Conservation (phyloP, 2,888 invertebrate species). For the Conus canariensis region DNA sequence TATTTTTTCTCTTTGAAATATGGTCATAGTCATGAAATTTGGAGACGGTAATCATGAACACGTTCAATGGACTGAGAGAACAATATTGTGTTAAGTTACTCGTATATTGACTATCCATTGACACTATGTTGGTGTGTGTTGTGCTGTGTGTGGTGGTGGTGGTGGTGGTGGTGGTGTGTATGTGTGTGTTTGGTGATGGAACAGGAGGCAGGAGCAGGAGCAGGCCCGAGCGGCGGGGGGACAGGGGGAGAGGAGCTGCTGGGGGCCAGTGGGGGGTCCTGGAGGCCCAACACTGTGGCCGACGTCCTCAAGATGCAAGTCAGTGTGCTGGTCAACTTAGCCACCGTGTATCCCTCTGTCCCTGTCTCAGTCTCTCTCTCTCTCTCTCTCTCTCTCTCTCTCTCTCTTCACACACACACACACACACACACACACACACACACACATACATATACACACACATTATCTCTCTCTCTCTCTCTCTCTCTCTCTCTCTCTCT, state of each 20-base stretch:
- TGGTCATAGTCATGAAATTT: too few species aligned
- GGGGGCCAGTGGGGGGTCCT: conserved; percentile 42
- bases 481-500: conserved; percentile 11
- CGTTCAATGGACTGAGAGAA: too few species aligned
- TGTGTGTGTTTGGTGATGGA: background rate
- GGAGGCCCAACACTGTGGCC: conserved; percentile 40
- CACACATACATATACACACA: too few species aligned
- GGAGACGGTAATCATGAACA: too few species aligned
- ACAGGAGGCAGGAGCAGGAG: conserved; percentile 19
- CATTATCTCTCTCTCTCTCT: background rate
- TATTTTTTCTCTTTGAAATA: too few species aligned
- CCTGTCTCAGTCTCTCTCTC: background rate
- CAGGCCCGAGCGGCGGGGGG: conserved; percentile 12
- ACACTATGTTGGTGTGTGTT: too few species aligned
- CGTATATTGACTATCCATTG: too few species aligned
- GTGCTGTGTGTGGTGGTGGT: too few species aligned
- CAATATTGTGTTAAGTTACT: too few species aligned
- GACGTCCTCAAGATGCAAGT: conserved; percentile 44
- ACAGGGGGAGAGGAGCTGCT: background rate
- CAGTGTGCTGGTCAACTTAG: background rate
- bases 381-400: conserved; percentile 23
- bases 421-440: background rate
- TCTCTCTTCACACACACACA: background rate
- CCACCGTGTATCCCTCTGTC: background rate
- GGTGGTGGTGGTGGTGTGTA: background rate